Percentiles rank a stretch among this genome's conserved stretches.
These are phyloP conservation scores for Crypturellus undulatus DNA, from an alignment of 2,113 vertebrate species.

Conservation along the genomic window DNA sequence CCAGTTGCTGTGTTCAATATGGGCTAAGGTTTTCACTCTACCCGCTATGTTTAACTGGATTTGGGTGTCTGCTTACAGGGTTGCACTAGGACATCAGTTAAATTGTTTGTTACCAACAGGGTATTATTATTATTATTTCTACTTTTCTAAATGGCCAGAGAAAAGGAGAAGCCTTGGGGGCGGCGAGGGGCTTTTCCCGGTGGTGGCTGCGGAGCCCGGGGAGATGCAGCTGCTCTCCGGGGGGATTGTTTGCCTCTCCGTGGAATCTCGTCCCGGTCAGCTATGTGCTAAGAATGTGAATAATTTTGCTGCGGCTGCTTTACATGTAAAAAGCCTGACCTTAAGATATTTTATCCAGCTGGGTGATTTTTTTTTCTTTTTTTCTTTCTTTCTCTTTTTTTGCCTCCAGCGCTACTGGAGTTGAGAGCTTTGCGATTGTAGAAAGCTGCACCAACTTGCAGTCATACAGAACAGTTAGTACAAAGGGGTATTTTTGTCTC, in stretches of 20 bases:
- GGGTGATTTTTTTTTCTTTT: not conserved
- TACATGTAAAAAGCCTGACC: conserved; percentile 67
- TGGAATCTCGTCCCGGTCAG: conserved; percentile 67
- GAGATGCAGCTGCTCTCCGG: conserved; percentile 68
- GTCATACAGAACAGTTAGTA: not conserved
- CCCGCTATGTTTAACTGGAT: not conserved
- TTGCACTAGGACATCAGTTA: not conserved
- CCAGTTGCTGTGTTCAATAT: not conserved
- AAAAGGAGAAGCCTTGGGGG: not conserved
- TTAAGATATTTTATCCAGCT: conserved; percentile 62
- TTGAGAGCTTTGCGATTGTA: conserved; percentile 10
- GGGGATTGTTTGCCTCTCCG: conserved; percentile 60
- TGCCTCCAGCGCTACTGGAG: not conserved
- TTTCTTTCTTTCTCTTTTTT: not conserved
- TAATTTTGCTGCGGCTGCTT: conserved; percentile 69
- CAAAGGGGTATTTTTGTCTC: not conserved
- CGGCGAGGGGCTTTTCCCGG: not conserved
- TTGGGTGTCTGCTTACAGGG: not conserved
- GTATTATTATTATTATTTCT: not conserved
- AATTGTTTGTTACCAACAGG: not conserved
- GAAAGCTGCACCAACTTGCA: not conserved
- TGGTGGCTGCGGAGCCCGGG: not conserved
- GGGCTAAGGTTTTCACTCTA: not conserved
- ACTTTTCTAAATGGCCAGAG: not conserved
- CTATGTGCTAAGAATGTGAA: conserved; percentile 74